Conservation (phyloP, 2,797 vertebrate genomes). For the Tachyglossus aculeatus region DNA sequence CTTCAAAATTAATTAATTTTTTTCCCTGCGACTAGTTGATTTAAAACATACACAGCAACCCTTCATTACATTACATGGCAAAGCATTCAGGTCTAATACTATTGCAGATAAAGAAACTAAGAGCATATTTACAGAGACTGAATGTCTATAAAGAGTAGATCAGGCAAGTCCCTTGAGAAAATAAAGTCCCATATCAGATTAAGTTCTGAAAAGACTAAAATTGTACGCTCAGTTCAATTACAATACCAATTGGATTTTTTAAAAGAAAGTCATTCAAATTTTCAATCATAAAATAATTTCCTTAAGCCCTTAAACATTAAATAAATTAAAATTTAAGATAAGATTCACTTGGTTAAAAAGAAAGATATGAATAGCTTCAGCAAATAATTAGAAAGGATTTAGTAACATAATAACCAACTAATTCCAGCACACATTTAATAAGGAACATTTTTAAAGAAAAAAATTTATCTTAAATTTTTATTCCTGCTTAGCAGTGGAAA, state of each 20-base stretch:
- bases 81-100: slow-evolving; percentile 66
- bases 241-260: slow-evolving; percentile 44
- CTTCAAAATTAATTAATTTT: slow-evolving; percentile 21
- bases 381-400: slow-evolving; percentile 67
- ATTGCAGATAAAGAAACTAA: slow-evolving; percentile 71
- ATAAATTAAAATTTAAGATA: slow-evolving; percentile 68
- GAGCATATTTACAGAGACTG: slow-evolving; percentile 74
- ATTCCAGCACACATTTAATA: slow-evolving; percentile 41
- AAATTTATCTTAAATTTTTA: no score
- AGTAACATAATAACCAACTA: slow-evolving; percentile 59
- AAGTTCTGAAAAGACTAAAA: slow-evolving; percentile 63
- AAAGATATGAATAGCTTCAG: slow-evolving; percentile 55
- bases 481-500: no score
- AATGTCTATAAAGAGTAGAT: slow-evolving; percentile 72
- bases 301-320: slow-evolving; percentile 65
- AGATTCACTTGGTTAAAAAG: slow-evolving; percentile 59
- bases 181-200: slow-evolving; percentile 68
- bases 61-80: slow-evolving; percentile 53
- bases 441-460: no score
- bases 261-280: slow-evolving; percentile 61
- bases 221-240: slow-evolving; percentile 64
- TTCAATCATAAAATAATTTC: slow-evolving; percentile 62
- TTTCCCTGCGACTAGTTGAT: slow-evolving; percentile 44
- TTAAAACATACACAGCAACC: slow-evolving; percentile 46
- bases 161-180: slow-evolving; percentile 69